These are phyloP conservation scores for Pyrochroa serraticornis DNA, from an alignment of 2,888 invertebrate species.

Conservation along the genomic window DNA sequence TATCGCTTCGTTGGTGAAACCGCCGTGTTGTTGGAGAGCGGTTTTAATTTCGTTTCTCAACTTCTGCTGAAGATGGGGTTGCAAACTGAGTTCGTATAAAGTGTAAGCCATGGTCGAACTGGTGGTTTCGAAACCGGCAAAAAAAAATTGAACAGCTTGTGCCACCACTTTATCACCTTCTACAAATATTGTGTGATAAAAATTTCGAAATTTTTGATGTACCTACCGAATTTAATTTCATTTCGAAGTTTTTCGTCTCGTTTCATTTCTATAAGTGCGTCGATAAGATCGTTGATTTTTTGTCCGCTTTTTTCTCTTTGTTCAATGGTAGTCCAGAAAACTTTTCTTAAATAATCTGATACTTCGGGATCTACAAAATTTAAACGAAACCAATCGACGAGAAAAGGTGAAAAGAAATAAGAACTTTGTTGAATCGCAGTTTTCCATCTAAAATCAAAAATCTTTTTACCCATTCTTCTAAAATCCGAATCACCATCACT, in stretches of 20 bases:
- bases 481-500: constrained; percentile 51
- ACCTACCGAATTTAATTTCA: constrained; percentile 28
- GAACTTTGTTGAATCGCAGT: constrained; percentile 40
- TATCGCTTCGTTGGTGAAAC: constrained; percentile 61
- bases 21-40: constrained; percentile 55
- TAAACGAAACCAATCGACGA: constrained; percentile 41
- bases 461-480: constrained; percentile 46
- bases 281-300: constrained; percentile 63
- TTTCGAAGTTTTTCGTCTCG: constrained; percentile 26
- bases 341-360: constrained; percentile 41
- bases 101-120: constrained; percentile 64
- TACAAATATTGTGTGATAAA: constrained; percentile 10
- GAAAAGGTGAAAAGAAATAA: constrained; percentile 41
- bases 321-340: constrained; percentile 45
- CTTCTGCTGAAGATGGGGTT: constrained; percentile 62
- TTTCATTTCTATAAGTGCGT: constrained; percentile 64
- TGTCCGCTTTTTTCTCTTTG: constrained; percentile 33
- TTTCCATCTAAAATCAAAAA: constrained; percentile 47
- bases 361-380: constrained; percentile 41
- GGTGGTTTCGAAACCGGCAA: constrained; percentile 68
- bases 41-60: constrained; percentile 60
- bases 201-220: not conserved
- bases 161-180: constrained; percentile 29
- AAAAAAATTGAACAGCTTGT: constrained; percentile 57
- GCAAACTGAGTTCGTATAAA: constrained; percentile 62